Evolutionary conservation across 2,888 invertebrate genomes (phyloP).

Genomic region (Aleiodes testaceus): DNA sequence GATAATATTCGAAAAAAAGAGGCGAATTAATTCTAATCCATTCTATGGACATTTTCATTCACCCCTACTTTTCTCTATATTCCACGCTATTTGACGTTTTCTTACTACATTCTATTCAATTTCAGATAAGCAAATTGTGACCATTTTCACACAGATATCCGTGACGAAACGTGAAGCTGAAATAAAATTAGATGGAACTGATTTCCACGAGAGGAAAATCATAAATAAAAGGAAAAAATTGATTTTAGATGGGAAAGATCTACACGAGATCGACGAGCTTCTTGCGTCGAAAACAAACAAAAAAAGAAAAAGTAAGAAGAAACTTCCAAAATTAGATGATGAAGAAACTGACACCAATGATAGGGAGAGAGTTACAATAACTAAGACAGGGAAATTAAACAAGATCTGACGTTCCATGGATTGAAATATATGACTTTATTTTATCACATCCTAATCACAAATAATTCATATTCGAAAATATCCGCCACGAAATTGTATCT

Average conservation of each 20-base stretch:
- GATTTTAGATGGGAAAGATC: slow-evolving; percentile 89
- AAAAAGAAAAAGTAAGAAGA: slow-evolving; percentile 50
- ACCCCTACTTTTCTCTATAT: background rate
- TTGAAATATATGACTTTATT: background rate
- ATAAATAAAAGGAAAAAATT: slow-evolving; percentile 92
- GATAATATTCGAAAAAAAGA: no score
- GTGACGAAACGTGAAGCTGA: slow-evolving; percentile 95
- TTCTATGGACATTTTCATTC: background rate
- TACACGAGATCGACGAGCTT: slow-evolving; percentile 82
- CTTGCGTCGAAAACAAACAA: slow-evolving; percentile 70
- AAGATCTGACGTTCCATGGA: slow-evolving; percentile 29
- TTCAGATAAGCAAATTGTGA: slow-evolving; percentile 89
- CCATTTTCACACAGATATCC: slow-evolving; percentile 93
- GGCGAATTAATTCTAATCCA: background rate
- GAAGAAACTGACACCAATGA: slow-evolving; percentile 44
- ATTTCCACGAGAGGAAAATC: slow-evolving; percentile 90
- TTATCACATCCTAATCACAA: background rate
- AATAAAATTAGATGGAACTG: slow-evolving; percentile 90
- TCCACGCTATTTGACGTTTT: slow-evolving; percentile 29
- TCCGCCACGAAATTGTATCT: no score
- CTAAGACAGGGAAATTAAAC: background rate
- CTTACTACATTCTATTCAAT: slow-evolving; percentile 43
- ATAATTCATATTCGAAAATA: background rate
- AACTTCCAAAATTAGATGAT: slow-evolving; percentile 22
- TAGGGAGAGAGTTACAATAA: no score